phyloP scores from a whole-genome alignment of 1,140 invertebrate genomes.

The Aphis gossypii region DNA sequence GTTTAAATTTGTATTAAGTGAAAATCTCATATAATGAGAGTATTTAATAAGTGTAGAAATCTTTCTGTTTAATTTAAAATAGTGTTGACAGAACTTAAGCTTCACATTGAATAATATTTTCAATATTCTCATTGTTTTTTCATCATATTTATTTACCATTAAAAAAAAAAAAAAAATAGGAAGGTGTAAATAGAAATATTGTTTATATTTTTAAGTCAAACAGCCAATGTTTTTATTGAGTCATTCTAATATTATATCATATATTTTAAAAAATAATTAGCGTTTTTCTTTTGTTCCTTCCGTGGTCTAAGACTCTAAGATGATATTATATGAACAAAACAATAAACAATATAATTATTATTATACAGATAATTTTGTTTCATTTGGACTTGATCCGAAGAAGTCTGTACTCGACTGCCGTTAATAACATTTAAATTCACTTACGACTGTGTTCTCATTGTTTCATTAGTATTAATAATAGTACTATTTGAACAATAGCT shows the following conservation, averaged over 20 bases:
- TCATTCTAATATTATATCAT: neutral
- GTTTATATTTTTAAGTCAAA: neutral
- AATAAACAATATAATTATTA: neutral
- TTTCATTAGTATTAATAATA: constrained; percentile 1
- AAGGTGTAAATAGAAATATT: neutral
- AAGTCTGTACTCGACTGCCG: neutral
- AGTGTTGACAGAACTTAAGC: no score
- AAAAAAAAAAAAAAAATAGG: no score
- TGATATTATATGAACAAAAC: neutral
- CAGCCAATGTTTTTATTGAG: neutral
- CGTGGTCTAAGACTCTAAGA: neutral
- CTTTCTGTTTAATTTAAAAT: neutral
- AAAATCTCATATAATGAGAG: neutral
- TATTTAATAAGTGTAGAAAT: neutral
- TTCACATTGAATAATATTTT: no score
- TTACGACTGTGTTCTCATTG: neutral
- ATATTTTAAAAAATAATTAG: neutral
- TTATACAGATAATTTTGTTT: neutral
- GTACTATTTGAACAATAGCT: neutral
- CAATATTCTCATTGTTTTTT: neutral
- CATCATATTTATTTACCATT: no score
- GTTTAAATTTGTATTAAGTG: neutral
- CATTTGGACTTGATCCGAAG: neutral
- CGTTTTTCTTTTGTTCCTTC: neutral
- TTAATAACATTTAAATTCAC: constrained; percentile 14